Evolutionary conservation across 2,888 invertebrate species (phyloP), one percentile per base, ranked within the genome.

Genomic region (Pyrrhia umbra): DNA sequence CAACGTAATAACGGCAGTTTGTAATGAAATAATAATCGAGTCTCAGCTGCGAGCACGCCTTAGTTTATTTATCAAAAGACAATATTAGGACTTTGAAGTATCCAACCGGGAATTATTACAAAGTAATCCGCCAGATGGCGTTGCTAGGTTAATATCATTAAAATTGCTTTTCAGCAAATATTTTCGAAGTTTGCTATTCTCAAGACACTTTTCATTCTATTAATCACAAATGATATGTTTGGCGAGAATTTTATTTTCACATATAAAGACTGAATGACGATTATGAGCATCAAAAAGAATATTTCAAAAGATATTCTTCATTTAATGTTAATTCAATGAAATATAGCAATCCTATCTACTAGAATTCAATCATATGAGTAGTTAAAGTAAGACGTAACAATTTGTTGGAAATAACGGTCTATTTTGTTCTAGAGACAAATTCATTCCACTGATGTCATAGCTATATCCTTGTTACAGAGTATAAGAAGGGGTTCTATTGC

Each of bases 61-160:
- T 71, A 74, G 80, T 85, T 87, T 87, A 86, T 88, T 86, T 86
- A 85, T 86, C 83, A 87, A 85, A 86, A 87, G 85, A 87, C 85
- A 88, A 88, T 87, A 88, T 88, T 85, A 78, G 82, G 63, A 82
- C 79, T 82, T 82, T 68, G 82, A 82, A 80, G 76, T 79, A 71
- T 76, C 61, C 79, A 39, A 68, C 61, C 50, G 61, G 65, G 77
- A 77, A 77, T 81, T 80, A 79, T 79, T 80, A 70, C 78, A 56
- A 54, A 77, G 66, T 80, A 77, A 82, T 79, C 77, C 69, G 37
- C 49, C 63, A 68, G 74, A 73, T 60, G 71, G 40, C 69, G 60
- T 46, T 46, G 42, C 58, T 75, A 65, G 59, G 60, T 68, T 43
- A 55, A 42, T 57, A 64, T 50, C 20, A 42, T 58, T 62, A 37